A percentile compares a stretch with the other conserved stretches of the same genome.
Conservation (phyloP, 2,113 vertebrate genomes). For the Tragelaphus buxtoni region DNA sequence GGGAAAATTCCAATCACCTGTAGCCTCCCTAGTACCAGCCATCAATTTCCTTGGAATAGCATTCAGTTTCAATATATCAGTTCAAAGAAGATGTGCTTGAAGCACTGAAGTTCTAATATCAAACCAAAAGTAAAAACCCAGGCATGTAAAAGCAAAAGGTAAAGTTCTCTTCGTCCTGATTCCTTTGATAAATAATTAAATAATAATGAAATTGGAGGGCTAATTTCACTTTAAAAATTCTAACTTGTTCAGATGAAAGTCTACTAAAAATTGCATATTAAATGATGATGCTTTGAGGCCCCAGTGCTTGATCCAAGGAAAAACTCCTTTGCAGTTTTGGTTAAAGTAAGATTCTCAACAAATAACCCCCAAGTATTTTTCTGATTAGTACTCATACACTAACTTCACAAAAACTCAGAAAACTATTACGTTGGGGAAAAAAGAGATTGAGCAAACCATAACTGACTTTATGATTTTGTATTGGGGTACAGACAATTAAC, state of each 20-base stretch:
- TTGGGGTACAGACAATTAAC: not conserved
- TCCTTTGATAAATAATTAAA: constrained; percentile 15
- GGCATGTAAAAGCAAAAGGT: not conserved
- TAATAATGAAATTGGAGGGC: not conserved
- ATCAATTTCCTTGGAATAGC: not conserved
- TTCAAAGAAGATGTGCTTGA: not conserved
- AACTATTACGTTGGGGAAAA: not conserved
- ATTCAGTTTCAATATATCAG: not conserved
- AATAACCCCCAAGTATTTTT: not conserved
- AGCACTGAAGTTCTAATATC: not conserved
- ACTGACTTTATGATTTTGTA: not conserved
- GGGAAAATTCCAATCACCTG: not conserved
- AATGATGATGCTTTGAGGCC: not conserved
- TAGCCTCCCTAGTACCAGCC: not conserved
- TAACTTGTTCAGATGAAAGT: not conserved
- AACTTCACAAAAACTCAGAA: not conserved
- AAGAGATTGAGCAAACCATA: not conserved
- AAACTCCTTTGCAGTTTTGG: not conserved
- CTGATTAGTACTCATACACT: not conserved
- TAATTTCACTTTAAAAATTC: constrained; percentile 1
- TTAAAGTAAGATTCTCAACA: not conserved
- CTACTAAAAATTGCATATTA: not conserved
- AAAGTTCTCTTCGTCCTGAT: not conserved
- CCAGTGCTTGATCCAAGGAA: not conserved
- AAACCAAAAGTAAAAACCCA: not conserved